Evolutionary conservation across 2,888 invertebrate species (phyloP).

Genomic region (Heteropelma amictum): DNA sequence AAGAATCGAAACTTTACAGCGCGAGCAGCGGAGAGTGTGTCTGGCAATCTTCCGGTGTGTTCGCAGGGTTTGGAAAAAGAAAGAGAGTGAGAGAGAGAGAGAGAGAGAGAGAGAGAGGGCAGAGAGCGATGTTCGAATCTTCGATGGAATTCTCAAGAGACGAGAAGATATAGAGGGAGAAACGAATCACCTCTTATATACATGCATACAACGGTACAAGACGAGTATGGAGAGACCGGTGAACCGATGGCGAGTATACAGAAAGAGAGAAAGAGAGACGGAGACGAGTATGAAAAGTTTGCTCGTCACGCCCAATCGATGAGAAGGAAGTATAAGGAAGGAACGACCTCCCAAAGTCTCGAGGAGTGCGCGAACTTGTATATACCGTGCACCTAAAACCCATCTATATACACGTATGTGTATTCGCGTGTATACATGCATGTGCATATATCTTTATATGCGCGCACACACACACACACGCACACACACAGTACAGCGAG

Average conservation of each 20-base stretch:
- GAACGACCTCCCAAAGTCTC: constrained; percentile 61
- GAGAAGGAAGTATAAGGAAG: constrained; percentile 61
- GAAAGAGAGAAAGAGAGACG: constrained; percentile 13
- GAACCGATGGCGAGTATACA: constrained; percentile 26
- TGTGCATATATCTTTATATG: background rate
- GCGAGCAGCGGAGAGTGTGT: constrained; percentile 39
- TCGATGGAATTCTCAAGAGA: constrained; percentile 45
- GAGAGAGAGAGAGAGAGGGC: background rate
- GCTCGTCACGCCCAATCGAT: constrained; percentile 64
- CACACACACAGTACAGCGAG: background rate
- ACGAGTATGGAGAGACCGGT: constrained; percentile 44
- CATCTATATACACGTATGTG: background rate
- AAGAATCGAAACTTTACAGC: constrained; percentile 55
- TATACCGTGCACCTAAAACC: constrained; percentile 1
- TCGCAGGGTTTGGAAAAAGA: constrained; percentile 35
- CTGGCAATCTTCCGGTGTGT: constrained; percentile 56
- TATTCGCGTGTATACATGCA: background rate
- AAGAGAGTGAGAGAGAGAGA: background rate
- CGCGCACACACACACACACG: background rate
- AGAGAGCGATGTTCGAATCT: constrained; percentile 14
- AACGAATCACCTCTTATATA: constrained; percentile 4
- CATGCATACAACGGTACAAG: constrained; percentile 16
- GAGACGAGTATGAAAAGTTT: constrained; percentile 56
- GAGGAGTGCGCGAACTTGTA: constrained; percentile 31
- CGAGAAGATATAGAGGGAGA: constrained; percentile 39